These are phyloP conservation scores for Tiliacea aurago DNA, from an alignment of 2,888 invertebrate species.

Conservation along the genomic window DNA sequence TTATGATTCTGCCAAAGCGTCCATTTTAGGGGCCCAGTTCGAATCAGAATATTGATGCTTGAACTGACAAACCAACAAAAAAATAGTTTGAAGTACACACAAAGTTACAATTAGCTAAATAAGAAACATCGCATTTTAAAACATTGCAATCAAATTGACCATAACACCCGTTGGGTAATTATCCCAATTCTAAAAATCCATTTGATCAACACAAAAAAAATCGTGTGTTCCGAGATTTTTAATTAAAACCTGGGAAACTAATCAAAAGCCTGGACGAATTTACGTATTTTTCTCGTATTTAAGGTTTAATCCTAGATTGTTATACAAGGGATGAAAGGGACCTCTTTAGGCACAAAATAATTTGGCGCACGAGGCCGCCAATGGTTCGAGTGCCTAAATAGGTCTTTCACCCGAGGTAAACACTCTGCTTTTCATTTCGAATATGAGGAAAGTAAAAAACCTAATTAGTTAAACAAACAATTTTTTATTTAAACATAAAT, in stretches of 20 bases:
- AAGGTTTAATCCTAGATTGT: neutral
- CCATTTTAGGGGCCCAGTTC: no score
- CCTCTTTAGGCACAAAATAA: no score
- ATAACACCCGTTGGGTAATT: neutral
- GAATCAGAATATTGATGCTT: neutral
- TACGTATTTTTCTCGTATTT: constrained; percentile 17
- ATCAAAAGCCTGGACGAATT: constrained; percentile 22
- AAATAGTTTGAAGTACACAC: neutral
- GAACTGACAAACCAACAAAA: neutral
- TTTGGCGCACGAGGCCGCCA: no score
- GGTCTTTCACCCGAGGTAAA: no score
- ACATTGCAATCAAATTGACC: neutral
- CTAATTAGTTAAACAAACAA: no score
- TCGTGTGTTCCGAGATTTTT: constrained; percentile 26
- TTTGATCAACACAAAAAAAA: constrained; percentile 22
- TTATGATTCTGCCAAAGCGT: no score
- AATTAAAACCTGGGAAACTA: constrained; percentile 39
- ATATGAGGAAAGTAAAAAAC: no score
- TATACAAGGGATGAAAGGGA: no score
- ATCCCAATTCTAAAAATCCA: constrained; percentile 19
- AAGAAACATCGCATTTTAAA: neutral
- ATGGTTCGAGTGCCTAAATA: no score
- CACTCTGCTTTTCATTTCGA: no score
- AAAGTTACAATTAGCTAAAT: neutral
- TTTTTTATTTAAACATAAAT: no score